phyloP scores from a whole-genome alignment of 1,140 invertebrate species.

The Diachasma alloeum region DNA sequence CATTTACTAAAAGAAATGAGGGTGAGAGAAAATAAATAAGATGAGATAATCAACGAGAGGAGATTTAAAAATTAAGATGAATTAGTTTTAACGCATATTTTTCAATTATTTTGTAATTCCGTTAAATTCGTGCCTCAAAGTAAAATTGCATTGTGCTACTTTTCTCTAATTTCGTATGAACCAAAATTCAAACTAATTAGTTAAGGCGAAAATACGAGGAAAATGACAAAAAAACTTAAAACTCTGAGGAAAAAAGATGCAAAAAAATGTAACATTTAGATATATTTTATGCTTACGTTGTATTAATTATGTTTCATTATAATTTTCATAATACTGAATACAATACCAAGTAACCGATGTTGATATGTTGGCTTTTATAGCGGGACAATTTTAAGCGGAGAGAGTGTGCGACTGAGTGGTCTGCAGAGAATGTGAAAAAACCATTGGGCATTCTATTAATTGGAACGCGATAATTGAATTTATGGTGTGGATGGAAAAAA shows the following conservation, averaged over 20 bases:
- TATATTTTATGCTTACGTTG: slow-evolving; percentile 26
- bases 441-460: background rate
- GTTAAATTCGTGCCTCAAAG: background rate
- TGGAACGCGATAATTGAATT: background rate
- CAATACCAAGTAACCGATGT: slow-evolving; percentile 29
- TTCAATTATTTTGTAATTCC: background rate
- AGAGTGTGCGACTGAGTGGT: background rate
- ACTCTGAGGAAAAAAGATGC: background rate
- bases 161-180: background rate
- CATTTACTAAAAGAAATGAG: background rate
- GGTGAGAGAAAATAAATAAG: background rate
- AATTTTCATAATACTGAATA: slow-evolving; percentile 22
- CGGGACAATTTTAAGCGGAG: slow-evolving; percentile 24
- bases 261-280: slow-evolving; percentile 12
- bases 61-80: background rate
- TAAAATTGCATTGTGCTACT: background rate
- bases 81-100: background rate
- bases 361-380: slow-evolving; percentile 35
- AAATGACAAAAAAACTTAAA: slow-evolving; percentile 8
- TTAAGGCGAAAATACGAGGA: background rate
- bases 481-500: background rate
- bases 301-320: slow-evolving; percentile 16
- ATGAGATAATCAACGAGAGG: background rate
- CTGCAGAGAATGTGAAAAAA: background rate
- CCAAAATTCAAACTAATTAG: background rate